Base-by-base conservation (phyloP, 2,888 invertebrate species). In the Dendrolimus pini region DNA sequence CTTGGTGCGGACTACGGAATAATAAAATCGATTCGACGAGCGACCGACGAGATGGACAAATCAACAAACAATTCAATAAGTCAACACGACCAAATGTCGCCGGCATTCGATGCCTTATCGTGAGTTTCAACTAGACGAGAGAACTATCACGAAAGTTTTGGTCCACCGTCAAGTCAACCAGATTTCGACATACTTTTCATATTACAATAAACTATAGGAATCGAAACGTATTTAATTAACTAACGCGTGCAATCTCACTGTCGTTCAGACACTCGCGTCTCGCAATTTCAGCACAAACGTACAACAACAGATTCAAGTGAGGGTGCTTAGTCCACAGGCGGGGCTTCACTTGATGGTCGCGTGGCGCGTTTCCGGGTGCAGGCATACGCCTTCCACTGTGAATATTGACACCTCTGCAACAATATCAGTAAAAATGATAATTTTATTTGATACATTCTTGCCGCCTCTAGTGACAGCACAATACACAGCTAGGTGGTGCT, bases 401-500 rank as follows among this genome's bases (percentile, higher is more conserved):
- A 97, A 98, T 92, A 99, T 97, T 76, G 98, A 98, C 78, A 96
- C 94, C 91, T 97, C 98, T 98, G 94, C 54, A 94, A 94, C 82
- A 85, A 85, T 57, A 60, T 2, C 60, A 30, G 30, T 30, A 30
- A 30, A 30, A 3, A 18, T 18, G 18, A 30, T 30, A 6, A 30
- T 30, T 30, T 30, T 30, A 30, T 30, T 30, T 30, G 3, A 30
- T 6, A 30, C 30, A 30, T 30, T 30, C 6, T 30, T 30, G 30
- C 6, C 30, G 30, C 30, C 30, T 30, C 30, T 30, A 3, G 30
- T 30, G 30, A 30, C 30, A 30, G 30, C 30, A 30, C 30, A 30
- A 30, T 30, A 0, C 30, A 30, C 30, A 30, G 30, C 30, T 30
- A 30, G n/a, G 18, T 12, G 9, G 30, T 2, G 13, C 1, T 41